Conservation (phyloP, 2,113 vertebrate species). For the Lutjanus erythropterus region DNA sequence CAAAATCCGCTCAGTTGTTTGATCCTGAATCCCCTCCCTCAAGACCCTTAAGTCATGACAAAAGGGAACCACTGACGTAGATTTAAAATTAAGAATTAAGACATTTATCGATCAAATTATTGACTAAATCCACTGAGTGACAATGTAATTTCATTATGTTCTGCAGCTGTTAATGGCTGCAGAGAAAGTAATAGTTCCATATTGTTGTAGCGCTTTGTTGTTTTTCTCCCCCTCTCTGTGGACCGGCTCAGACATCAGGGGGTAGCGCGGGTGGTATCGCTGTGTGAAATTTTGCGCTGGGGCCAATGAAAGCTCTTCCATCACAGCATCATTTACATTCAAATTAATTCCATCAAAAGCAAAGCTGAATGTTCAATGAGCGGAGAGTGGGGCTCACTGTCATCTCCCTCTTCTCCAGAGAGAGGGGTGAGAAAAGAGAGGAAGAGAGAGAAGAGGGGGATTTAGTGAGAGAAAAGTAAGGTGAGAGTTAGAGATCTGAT, state of each 20-base stretch:
- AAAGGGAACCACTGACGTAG: constrained; percentile 16
- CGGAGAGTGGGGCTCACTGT: constrained; percentile 56
- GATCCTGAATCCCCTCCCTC: background rate
- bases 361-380: constrained; percentile 73
- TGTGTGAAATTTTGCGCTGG: constrained; percentile 26
- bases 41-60: constrained; percentile 15
- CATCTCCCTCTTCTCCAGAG: constrained; percentile 50
- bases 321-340: constrained; percentile 77
- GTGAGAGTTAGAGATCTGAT: constrained; percentile 27
- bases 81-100: constrained; percentile 50
- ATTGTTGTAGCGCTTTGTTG: constrained; percentile 35
- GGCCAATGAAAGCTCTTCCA: constrained; percentile 66
- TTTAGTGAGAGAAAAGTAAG: constrained; percentile 3
- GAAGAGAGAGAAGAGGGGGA: background rate
- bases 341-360: constrained; percentile 83
- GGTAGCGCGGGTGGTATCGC: constrained; percentile 8
- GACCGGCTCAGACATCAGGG: constrained; percentile 38
- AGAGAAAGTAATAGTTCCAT: constrained; percentile 35
- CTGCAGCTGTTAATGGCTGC: constrained; percentile 44
- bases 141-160: constrained; percentile 60
- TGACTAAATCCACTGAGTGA: constrained; percentile 49
- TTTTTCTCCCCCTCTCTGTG: constrained; percentile 19
- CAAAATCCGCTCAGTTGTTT: background rate
- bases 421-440: constrained; percentile 14
- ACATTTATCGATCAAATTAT: constrained; percentile 63